These are phyloP conservation scores for Hipposideros larvatus DNA, from an alignment of 2,797 vertebrate species.

Conservation along the genomic window DNA sequence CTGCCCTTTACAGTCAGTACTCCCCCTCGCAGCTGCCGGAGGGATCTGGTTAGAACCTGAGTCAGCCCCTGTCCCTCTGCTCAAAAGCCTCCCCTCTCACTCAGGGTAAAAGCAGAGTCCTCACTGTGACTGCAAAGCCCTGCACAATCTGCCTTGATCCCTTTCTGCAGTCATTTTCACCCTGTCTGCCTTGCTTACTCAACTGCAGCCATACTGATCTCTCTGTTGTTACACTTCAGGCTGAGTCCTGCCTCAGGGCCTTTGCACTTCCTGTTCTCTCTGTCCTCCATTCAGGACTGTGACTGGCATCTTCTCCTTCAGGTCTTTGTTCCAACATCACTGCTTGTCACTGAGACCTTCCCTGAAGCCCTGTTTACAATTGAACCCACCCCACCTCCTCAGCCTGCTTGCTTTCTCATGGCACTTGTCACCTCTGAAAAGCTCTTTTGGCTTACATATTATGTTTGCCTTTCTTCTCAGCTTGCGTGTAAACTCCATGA, in stretches of 20 bases:
- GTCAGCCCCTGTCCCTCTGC: neutral
- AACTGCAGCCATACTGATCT: neutral
- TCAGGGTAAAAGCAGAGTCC: neutral
- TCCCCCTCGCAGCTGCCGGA: too few relatives aligned
- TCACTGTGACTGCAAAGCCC: fast-evolving
- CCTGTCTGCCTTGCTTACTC: fast-evolving
- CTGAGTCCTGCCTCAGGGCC: neutral
- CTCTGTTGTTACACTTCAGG: neutral
- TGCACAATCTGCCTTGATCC: neutral
- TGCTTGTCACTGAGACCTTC: neutral
- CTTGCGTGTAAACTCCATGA: neutral
- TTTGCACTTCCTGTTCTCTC: neutral
- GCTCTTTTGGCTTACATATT: neutral
- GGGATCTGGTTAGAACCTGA: neutral
- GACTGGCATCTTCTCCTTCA: neutral
- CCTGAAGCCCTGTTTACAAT: neutral
- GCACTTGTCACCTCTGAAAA: neutral
- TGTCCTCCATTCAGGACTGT: neutral
- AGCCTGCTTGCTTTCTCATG: neutral
- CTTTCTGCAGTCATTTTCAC: neutral
- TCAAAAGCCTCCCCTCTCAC: neutral
- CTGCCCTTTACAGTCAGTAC: fast-evolving
- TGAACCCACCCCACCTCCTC: neutral
- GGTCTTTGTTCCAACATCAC: neutral
- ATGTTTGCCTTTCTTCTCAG: neutral